Base-by-base conservation (phyloP, 2,113 vertebrate species). In the Stictonetta naevosa region DNA sequence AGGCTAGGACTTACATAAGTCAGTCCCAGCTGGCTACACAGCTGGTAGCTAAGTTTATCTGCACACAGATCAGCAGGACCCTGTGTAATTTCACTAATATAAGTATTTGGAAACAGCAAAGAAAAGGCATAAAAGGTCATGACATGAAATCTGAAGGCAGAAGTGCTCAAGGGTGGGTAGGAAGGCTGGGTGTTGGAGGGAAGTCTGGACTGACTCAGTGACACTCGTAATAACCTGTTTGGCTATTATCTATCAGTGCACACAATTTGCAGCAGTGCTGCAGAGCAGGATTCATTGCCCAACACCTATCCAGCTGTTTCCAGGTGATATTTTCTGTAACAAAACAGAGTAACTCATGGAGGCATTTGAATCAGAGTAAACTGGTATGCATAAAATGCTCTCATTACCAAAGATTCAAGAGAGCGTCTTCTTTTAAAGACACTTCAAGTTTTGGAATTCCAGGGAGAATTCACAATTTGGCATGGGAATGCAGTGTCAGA, bases 231-330 rank as follows among this genome's bases (percentile, higher is more conserved):
- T 7, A 86, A 38, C 23, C 74, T 58, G 23, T 44, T 73, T 14
- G 5, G 66, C 85, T 67, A 13, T 0, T 0, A 4, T 31, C n/a
- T 74, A 4, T 23, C 17, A 7, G 44, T 2, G 8, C 21, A 8
- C 48, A 52, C 48, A 7, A 17, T 12, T 82, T 62, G 60, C 74
- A 84, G 66, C 74, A 91, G 53, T 12, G 78, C 58, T 40, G 20
- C 20, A 10, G 11, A 38, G 56, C 64, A 73, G 48, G 28, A 23
- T 40, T 75, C 66, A 42, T 1, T 71, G 13, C 26, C 73, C 72
- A 83, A 4, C 76, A 67, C 9, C 56, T 44, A 21, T 6, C 60
- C 79, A n/a, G 60, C 36, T 86, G 36, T 29, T 67, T 81, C 56
- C 79, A 83, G 31, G 11, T 44, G 42, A 7, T 25, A 18, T 29